These are phyloP conservation scores for Albula goreensis DNA, from an alignment of 2,113 vertebrate species.

Conservation along the genomic window DNA sequence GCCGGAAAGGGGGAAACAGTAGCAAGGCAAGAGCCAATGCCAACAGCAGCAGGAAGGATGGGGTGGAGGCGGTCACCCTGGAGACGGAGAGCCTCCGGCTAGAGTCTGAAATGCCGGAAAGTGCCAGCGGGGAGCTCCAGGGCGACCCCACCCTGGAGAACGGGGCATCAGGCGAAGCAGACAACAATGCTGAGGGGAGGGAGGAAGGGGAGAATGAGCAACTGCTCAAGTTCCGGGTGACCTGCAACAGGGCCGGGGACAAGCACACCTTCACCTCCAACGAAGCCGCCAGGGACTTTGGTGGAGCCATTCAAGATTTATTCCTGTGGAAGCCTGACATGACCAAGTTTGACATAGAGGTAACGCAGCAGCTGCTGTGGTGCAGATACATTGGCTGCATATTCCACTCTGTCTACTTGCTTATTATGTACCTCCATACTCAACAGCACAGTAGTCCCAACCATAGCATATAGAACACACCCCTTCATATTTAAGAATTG, in stretches of 20 bases:
- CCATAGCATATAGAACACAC: no score
- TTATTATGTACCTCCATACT: no score
- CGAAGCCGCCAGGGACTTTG: slow-evolving; percentile 93
- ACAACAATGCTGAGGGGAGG: slow-evolving; percentile 31
- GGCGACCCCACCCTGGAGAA: slow-evolving; percentile 26
- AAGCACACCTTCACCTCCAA: slow-evolving; percentile 93
- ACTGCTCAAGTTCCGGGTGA: slow-evolving; percentile 86
- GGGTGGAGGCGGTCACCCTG: not conserved
- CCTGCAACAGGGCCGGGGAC: slow-evolving; percentile 90
- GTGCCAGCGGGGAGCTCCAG: slow-evolving; percentile 16
- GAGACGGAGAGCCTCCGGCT: slow-evolving; percentile 34
- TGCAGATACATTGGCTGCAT: no score
- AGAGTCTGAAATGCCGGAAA: slow-evolving; percentile 24
- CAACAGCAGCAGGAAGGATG: slow-evolving; percentile 45
- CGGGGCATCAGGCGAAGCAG: not conserved
- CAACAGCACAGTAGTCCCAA: no score
- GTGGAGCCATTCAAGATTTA: slow-evolving; percentile 89
- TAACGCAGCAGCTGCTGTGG: slow-evolving; percentile 44
- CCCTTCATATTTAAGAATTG: no score
- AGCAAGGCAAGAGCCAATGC: slow-evolving; percentile 47
- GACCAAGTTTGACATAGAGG: slow-evolving; percentile 98
- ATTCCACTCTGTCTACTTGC: no score
- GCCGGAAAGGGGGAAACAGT: slow-evolving; percentile 65
- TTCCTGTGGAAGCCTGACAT: slow-evolving; percentile 98
- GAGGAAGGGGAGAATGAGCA: slow-evolving; percentile 40